phyloP scores from a whole-genome alignment of 2,888 invertebrate species.

The Tineola bisselliella region DNA sequence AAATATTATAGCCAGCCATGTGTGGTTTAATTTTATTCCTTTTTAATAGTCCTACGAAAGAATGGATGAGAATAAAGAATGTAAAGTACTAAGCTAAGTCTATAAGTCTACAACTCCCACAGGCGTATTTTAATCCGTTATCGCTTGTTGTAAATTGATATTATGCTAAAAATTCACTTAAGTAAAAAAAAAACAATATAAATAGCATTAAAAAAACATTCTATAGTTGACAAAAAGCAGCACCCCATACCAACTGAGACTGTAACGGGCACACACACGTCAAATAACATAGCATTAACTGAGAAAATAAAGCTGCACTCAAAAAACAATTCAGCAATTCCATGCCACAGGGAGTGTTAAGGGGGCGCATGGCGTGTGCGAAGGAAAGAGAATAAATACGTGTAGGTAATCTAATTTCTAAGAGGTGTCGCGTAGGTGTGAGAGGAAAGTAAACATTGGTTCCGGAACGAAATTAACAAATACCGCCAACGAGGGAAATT shows the following conservation, averaged over 20 bases:
- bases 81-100: too few species aligned
- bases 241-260: background rate
- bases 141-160: too few species aligned
- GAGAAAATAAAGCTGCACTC: conserved; percentile 13
- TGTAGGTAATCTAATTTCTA: conserved; percentile 48
- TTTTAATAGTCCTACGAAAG: too few species aligned
- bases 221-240: background rate
- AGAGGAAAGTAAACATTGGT: conserved; percentile 37
- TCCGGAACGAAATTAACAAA: conserved; percentile 44
- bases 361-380: conserved; percentile 19
- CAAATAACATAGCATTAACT: conserved; percentile 14
- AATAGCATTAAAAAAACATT: background rate
- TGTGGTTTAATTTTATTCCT: too few species aligned
- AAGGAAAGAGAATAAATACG: conserved; percentile 40
- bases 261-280: background rate
- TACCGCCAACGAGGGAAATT: conserved; percentile 17
- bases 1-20: background rate
- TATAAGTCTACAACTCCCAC: too few species aligned
- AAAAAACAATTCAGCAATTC: conserved; percentile 15
- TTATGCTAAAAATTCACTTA: background rate
- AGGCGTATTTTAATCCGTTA: too few species aligned
- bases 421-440: conserved; percentile 18
- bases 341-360: conserved; percentile 14
- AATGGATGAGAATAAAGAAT: too few species aligned
- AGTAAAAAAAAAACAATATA: conserved; percentile 8